Evolutionary conservation across 2,113 vertebrate species (phyloP).

Genomic region (Gobiocypris rarus): DNA sequence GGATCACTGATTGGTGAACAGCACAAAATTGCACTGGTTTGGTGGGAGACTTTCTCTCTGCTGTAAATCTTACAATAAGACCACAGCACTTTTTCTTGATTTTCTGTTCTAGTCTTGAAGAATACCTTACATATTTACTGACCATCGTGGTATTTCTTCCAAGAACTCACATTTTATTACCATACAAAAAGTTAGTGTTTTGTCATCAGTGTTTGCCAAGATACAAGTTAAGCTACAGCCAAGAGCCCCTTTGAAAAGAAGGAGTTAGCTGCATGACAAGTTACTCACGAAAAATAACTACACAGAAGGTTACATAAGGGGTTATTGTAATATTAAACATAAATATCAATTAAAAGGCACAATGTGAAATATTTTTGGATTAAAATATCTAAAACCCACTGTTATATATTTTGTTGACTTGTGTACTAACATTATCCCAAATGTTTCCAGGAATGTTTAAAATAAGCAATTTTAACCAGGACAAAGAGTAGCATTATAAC

Average conservation of each 20-base stretch:
- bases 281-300: neutral
- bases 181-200: neutral
- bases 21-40: slow-evolving; percentile 29
- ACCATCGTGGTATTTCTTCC: neutral
- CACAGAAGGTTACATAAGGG: neutral
- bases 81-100: neutral
- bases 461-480: too few relatives aligned
- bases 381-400: too few relatives aligned
- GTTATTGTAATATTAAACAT: neutral
- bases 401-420: too few relatives aligned
- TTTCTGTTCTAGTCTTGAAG: neutral
- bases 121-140: slow-evolving; percentile 23
- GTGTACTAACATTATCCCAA: too few relatives aligned
- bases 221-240: neutral
- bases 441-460: too few relatives aligned
- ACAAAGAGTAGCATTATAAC: too few relatives aligned
- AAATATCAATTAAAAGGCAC: neutral
- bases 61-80: slow-evolving; percentile 19
- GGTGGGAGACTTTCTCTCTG: slow-evolving; percentile 28
- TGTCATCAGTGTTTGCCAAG: slow-evolving; percentile 5
- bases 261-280: neutral
- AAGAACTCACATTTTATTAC: neutral
- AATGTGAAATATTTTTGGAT: too few relatives aligned
- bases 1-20: slow-evolving; percentile 45
- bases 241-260: neutral